Evolutionary conservation across 1,140 invertebrate genomes (phyloP).

Genomic region (Diabrotica undecimpunctata): DNA sequence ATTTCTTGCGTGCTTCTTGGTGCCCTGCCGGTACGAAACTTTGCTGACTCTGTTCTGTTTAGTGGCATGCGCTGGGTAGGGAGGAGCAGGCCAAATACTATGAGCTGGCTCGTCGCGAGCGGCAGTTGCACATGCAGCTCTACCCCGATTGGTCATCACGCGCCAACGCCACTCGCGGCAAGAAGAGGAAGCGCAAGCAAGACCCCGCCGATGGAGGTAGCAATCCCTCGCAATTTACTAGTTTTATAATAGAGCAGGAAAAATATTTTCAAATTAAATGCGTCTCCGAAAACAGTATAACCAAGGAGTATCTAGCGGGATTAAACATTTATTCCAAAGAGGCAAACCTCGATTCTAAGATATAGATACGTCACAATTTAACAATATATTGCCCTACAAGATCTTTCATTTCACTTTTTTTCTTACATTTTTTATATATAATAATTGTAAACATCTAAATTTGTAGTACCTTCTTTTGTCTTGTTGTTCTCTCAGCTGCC

Average conservation of each 20-base stretch:
- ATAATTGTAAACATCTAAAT: no score
- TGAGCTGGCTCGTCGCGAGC: conserved; percentile 95
- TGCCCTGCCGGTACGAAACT: conserved; percentile 42
- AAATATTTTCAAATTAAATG: no score
- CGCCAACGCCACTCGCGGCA: conserved; percentile 93
- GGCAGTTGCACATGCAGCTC: conserved; percentile 97
- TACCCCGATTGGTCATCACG: conserved; percentile 99
- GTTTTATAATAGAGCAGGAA: background rate
- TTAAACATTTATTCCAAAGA: no score
- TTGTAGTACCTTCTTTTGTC: no score
- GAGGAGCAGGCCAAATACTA: conserved; percentile 99
- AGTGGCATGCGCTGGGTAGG: conserved; percentile 98
- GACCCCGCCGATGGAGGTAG: conserved; percentile 94
- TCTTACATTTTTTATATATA: no score
- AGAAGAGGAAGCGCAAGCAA: conserved; percentile 99
- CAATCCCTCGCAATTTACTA: conserved; percentile 37
- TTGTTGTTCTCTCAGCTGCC: no score
- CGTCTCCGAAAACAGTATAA: no score
- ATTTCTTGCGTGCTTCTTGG: conserved; percentile 41
- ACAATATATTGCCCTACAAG: no score
- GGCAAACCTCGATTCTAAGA: no score
- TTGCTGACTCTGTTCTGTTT: conserved; percentile 46
- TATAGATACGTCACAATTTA: no score
- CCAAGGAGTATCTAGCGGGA: no score
- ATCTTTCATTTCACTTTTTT: no score